Percentiles rank a stretch among this genome's conserved stretches.
Evolutionary conservation across 2,888 invertebrate species (phyloP).

Genomic region (Gastracanthus pulcherrimus): DNA sequence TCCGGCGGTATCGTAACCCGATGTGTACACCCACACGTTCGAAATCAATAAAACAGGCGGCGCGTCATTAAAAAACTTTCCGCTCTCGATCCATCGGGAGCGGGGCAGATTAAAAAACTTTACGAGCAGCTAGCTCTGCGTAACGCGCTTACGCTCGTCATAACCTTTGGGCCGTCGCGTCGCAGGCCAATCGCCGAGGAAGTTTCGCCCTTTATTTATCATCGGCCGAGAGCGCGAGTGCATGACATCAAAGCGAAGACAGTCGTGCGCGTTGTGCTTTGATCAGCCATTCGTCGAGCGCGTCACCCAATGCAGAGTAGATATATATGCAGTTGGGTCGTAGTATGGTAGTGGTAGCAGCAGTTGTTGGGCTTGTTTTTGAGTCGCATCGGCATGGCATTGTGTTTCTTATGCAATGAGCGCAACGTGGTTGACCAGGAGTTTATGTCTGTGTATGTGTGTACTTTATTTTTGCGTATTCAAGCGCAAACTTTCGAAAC

Average conservation of each 20-base stretch:
- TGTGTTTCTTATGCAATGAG: background rate
- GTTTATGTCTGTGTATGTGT: background rate
- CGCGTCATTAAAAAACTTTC: background rate
- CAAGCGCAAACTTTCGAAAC: too few species aligned
- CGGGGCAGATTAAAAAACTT: background rate
- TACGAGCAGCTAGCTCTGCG: too few species aligned
- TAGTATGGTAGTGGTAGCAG: background rate
- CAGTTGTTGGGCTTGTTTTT: background rate
- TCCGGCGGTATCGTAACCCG: too few species aligned
- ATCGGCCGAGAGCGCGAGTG: background rate
- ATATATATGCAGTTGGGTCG: background rate
- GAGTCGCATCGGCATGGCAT: background rate
- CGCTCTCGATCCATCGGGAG: background rate
- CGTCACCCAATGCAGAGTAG: background rate
- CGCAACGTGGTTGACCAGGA: background rate
- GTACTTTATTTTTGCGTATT: too few species aligned
- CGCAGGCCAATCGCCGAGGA: background rate
- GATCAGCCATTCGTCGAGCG: background rate
- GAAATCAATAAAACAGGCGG: background rate
- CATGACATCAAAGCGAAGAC: conserved; percentile 9
- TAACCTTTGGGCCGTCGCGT: background rate
- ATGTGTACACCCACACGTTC: too few species aligned
- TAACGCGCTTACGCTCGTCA: too few species aligned
- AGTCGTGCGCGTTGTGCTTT: conserved; percentile 1
- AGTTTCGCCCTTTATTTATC: conserved; percentile 4